Base-by-base conservation (phyloP, 2,113 vertebrate genomes). In the Nestor notabilis region DNA sequence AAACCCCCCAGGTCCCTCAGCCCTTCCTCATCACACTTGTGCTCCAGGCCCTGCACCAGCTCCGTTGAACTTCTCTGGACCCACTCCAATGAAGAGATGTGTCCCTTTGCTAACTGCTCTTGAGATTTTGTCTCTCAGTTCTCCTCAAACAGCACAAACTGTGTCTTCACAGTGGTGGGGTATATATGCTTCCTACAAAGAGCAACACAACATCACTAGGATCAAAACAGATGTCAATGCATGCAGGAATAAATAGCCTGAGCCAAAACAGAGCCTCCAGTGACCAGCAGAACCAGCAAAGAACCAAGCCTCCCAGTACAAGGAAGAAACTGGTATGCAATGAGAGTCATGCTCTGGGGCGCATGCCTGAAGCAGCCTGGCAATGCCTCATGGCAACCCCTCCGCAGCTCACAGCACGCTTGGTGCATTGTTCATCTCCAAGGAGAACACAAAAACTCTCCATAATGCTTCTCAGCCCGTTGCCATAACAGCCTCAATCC, bases 401-500 rank as follows among this genome's bases (percentile, higher is more conserved):
- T 4, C 2, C 75, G 60, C 89, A 25, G 2, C 7, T 28, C 60
- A 7, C 4, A 17, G 87, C 15, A 3, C 4, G 8, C 27, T 65
- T 61, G 29, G 7, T 1, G 78, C 49, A 15, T 16, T n/a, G 31
- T 23, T 44, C 4, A 64, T 71, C 69, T 23, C 91, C 19, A 4
- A 4, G 78, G 89, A 74, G 55, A 95, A 58, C 75, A 75, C 78
- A 74, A 69, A 78, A 66, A 1, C 44, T 10, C 41, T 13, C 78
- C 33, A 1, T 0, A 21, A 16, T 4, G 85, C 89, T 49, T 29
- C 58, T 5, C 33, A 64, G 82, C 33, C 78, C 4, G 69, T 79
- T 92, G 89, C 94, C 89, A 29, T 82, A 90, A 88, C 92, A 94
- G 94, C 94, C 90, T 23, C 28, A 71, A 86, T 83, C 76, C 89